Conservation (phyloP, 2,797 vertebrate genomes). For the Geotrypetes seraphini region DNA sequence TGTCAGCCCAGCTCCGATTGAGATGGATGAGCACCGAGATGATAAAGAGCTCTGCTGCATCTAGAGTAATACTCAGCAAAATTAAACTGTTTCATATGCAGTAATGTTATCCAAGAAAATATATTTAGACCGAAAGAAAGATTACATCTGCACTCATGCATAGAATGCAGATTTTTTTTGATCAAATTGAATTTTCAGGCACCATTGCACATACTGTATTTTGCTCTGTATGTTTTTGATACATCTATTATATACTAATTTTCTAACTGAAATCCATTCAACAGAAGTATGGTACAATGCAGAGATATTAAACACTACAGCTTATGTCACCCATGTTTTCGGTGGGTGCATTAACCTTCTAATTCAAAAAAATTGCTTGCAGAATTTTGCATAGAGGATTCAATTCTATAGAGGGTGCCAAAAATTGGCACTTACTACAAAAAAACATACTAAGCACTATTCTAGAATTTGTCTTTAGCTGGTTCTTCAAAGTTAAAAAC, state of each 20-base stretch:
- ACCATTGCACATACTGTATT: neutral
- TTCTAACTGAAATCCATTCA: neutral
- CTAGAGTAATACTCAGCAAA: rapidly evolving
- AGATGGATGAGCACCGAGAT: neutral
- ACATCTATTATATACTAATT: neutral
- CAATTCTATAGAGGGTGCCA: too few species aligned
- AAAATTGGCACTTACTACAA: too few species aligned
- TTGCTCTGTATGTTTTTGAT: too few species aligned
- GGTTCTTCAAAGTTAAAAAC: too few species aligned
- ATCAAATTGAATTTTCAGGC: neutral
- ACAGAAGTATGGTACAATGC: neutral
- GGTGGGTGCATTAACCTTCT: too few species aligned
- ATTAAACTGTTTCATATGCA: neutral
- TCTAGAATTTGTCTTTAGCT: too few species aligned
- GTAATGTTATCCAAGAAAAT: neutral
- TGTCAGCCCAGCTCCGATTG: neutral
- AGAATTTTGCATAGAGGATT: too few species aligned
- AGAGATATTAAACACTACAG: neutral
- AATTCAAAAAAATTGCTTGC: too few species aligned
- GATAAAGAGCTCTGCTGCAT: neutral
- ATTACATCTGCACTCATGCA: neutral
- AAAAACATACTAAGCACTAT: too few species aligned
- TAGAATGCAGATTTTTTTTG: neutral
- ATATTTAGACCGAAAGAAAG: too few species aligned
- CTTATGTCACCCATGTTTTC: too few species aligned